phyloP scores from a whole-genome alignment of 2,113 vertebrate genomes.

The Eubucco bourcierii region DNA sequence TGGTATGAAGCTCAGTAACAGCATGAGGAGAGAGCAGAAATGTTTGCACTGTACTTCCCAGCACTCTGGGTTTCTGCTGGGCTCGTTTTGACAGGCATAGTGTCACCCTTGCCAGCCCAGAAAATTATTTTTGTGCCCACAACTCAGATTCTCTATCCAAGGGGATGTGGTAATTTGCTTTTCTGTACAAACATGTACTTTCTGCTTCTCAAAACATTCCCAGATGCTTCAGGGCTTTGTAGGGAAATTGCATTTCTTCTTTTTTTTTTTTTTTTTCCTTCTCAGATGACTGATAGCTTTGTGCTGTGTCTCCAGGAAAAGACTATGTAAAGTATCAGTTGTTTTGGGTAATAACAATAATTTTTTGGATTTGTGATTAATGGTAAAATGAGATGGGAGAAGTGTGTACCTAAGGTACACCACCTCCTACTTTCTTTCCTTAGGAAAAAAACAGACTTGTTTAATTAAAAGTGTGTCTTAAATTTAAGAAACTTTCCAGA shows the following conservation, averaged over 20 bases:
- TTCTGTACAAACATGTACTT: background rate
- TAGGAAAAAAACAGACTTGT: background rate
- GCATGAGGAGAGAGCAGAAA: background rate
- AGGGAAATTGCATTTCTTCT: background rate
- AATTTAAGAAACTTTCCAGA: background rate
- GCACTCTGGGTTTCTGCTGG: background rate
- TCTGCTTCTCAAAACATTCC: background rate
- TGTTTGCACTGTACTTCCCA: background rate
- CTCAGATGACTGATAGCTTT: background rate
- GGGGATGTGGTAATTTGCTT: background rate
- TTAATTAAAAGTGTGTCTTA: background rate
- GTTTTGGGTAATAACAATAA: background rate
- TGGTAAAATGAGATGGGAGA: background rate
- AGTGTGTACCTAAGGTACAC: background rate
- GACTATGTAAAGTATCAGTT: background rate
- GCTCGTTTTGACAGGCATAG: background rate
- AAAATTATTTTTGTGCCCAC: background rate
- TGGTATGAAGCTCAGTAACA: background rate
- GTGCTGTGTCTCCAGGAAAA: background rate
- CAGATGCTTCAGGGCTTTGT: background rate
- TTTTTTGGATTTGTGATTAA: background rate
- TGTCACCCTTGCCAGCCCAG: background rate
- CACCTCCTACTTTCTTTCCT: too few species aligned
- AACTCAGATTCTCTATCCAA: background rate
- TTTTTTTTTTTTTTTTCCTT: background rate